Evolutionary conservation across 2,888 invertebrate species (phyloP), one percentile per base, ranked within the genome.

Genomic region (Pristionchus fissidentatus): DNA sequence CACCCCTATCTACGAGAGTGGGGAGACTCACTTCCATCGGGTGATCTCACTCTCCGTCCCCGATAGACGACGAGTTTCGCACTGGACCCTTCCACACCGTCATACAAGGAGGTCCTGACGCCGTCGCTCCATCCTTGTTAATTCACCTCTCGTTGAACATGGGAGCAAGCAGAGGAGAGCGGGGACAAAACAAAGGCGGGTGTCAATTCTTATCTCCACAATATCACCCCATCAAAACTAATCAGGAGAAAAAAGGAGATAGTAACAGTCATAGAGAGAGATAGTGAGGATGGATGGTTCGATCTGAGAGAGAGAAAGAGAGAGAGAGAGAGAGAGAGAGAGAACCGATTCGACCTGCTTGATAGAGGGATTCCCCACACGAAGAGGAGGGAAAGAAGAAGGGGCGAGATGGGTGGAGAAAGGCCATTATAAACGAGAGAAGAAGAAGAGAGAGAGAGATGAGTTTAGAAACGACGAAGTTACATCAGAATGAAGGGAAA

Each of bases 401-500:
- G n/a, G n/a, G n/a, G n/a, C n/a, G 32, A 32, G 60, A 62, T 62
- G 60, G 60, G 60, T n/a, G n/a, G n/a, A n/a, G n/a, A n/a, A 62
- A 60, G 35, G 60, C 60, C 29, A 32, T 62, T 35, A 62, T 62
- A 35, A 62, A 62, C 60, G 32, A 29, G 10, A n/a, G n/a, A n/a
- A n/a, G n/a, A n/a, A n/a, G n/a, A n/a, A n/a, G n/a, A n/a, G n/a
- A 32, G 29, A 29, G 29, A 32, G 60, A 62, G 60, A 62, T 62
- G 60, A 62, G 60, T 15, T 19, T 19, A 19, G 19, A 19, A 62
- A 62, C 10, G 60, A 32, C 29, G 60, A 62, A 29, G 60, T 62
- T 62, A n/a, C 60, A 62, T 62, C 60, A 62, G 60, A 62, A 62
- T 62, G 60, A 62, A 62, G 32, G 19, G 60, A 62, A 8, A 29